Conservation (phyloP, 2,113 vertebrate genomes). For the Nesoenas mayeri region DNA sequence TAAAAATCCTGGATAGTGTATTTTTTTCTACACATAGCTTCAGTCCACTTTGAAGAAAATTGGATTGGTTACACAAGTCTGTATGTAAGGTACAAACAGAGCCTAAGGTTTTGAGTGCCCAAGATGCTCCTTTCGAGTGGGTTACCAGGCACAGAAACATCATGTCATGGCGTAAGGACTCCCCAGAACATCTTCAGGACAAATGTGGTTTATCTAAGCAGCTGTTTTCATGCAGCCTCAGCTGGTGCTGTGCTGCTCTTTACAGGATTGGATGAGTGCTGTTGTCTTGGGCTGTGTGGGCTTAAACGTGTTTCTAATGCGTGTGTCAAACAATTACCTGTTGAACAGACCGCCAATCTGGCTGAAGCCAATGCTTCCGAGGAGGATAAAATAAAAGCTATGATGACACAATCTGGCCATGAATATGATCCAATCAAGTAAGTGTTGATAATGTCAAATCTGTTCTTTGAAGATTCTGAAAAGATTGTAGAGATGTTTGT, state of each 20-base stretch:
- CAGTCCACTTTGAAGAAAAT: conserved; percentile 39
- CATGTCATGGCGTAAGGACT: conserved; percentile 73
- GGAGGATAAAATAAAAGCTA: conserved; percentile 97
- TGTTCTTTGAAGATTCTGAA: conserved; percentile 5
- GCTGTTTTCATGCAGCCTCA: conserved; percentile 63
- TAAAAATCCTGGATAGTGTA: conserved; percentile 24
- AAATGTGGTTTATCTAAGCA: conserved; percentile 51
- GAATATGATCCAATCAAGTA: conserved; percentile 95
- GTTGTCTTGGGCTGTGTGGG: conserved; percentile 80
- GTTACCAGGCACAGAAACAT: conserved; percentile 58
- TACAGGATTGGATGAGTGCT: conserved; percentile 82
- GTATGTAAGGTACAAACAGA: conserved; percentile 78
- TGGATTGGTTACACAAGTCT: conserved; percentile 61
- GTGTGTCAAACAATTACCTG: conserved; percentile 85
- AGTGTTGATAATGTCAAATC: conserved; percentile 68
- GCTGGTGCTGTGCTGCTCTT: conserved; percentile 79
- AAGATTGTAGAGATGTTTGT: neutral
- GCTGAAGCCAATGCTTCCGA: conserved; percentile 94
- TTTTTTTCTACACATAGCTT: conserved; percentile 19
- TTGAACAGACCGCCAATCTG: conserved; percentile 96
- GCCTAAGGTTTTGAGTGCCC: conserved; percentile 76
- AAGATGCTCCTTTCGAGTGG: conserved; percentile 42
- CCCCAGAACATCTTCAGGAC: conserved; percentile 69
- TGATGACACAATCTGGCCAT: conserved; percentile 94
- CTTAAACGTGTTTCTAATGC: conserved; percentile 83